A percentile compares a stretch with the other conserved stretches of the same genome.
phyloP scores from a whole-genome alignment of 2,113 vertebrate species.

The Crotalus viridis region DNA sequence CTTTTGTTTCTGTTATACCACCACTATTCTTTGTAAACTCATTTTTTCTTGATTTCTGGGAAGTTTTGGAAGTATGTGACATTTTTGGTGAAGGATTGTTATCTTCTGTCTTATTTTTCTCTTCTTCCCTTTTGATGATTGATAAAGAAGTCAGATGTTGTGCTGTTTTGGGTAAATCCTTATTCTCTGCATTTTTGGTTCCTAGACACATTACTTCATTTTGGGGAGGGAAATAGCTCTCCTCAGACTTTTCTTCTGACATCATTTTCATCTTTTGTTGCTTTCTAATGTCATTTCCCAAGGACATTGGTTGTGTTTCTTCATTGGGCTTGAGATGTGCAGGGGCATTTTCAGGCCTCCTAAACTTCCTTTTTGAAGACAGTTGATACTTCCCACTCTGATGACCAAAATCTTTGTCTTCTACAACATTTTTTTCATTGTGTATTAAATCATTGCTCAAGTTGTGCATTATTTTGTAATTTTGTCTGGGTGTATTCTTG shows the following conservation, averaged over 20 bases:
- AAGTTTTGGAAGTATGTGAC: constrained; percentile 22
- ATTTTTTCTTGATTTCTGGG: neutral
- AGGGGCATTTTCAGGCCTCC: constrained; percentile 33
- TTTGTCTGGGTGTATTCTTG: accelerated
- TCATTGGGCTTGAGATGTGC: accelerated
- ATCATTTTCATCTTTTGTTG: neutral
- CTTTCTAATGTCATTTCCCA: constrained; percentile 25
- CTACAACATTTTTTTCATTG: neutral
- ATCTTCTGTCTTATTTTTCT: constrained; percentile 6
- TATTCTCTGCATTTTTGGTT: constrained; percentile 1
- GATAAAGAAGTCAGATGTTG: neutral
- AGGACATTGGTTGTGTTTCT: neutral
- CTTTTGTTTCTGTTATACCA: constrained; percentile 13
- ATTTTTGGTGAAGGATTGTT: constrained; percentile 4
- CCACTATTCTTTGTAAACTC: neutral
- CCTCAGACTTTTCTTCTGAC: constrained; percentile 5
- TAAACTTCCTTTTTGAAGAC: neutral
- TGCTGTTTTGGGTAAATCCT: constrained; percentile 4
- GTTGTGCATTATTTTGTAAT: neutral
- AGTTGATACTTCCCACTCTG: neutral
- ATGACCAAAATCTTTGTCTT: neutral
- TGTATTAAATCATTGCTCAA: neutral
- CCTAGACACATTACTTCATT: neutral
- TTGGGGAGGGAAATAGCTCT: neutral
- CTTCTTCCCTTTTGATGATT: constrained; percentile 3